Evolutionary conservation across 2,113 vertebrate species (phyloP).

Genomic region (Chaenogobius annularis): DNA sequence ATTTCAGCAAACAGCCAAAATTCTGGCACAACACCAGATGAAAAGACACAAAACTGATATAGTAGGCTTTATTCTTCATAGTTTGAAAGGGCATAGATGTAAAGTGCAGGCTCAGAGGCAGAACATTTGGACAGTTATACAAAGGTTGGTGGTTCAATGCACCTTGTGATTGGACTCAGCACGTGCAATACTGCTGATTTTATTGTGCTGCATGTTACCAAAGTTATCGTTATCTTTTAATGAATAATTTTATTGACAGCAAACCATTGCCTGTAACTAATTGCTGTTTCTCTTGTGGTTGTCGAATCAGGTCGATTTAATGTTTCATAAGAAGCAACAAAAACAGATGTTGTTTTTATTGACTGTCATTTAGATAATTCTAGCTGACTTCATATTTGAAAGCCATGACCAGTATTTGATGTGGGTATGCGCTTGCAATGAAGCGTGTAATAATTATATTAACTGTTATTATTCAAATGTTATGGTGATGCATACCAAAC

Average conservation of each 20-base stretch:
- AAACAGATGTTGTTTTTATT: not conserved
- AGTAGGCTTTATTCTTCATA: too few species aligned
- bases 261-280: too few species aligned
- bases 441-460: slow-evolving; percentile 12
- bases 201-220: too few species aligned
- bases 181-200: too few species aligned
- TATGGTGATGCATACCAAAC: slow-evolving; percentile 3
- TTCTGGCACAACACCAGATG: not conserved
- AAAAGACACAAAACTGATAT: too few species aligned
- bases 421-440: slow-evolving; percentile 18
- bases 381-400: not conserved
- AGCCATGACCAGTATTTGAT: not conserved
- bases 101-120: too few species aligned
- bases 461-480: not conserved
- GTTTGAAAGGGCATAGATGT: too few species aligned
- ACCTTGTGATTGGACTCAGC: too few species aligned
- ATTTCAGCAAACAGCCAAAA: not conserved
- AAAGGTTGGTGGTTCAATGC: too few species aligned
- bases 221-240: too few species aligned
- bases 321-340: not conserved
- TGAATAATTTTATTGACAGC: too few species aligned
- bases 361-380: not conserved
- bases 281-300: not conserved
- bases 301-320: not conserved
- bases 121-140: too few species aligned